Evolutionary conservation across 2,113 vertebrate species (phyloP).

Genomic region (Sinosuthora webbiana): DNA sequence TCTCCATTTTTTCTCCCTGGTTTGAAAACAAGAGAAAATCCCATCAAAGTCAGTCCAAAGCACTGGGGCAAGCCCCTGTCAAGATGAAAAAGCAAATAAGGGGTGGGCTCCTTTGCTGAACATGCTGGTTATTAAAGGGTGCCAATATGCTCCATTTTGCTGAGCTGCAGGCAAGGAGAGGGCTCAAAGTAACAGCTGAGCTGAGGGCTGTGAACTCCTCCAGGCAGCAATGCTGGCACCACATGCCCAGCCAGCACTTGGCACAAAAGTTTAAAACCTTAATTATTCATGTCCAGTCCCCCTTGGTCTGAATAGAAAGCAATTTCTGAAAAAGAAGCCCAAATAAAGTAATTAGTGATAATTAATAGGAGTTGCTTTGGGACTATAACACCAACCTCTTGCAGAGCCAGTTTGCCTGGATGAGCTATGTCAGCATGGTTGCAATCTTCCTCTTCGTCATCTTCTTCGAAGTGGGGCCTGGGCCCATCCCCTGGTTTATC

Average conservation of each 20-base stretch:
- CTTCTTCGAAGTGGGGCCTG: constrained; percentile 95
- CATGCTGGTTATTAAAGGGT: neutral
- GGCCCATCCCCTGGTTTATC: constrained; percentile 97
- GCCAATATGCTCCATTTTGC: neutral
- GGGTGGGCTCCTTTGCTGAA: neutral
- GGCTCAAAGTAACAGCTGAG: neutral
- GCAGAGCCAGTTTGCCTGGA: constrained; percentile 77
- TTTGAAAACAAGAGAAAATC: neutral
- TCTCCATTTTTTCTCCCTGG: neutral
- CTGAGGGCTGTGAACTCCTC: neutral
- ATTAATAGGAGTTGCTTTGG: neutral
- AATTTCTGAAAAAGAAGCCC: neutral
- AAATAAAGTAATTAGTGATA: neutral
- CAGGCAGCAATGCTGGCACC: neutral
- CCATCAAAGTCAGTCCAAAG: neutral
- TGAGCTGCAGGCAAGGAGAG: neutral
- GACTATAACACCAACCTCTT: neutral
- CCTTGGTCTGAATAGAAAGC: neutral
- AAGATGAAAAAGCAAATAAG: neutral
- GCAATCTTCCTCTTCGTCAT: constrained; percentile 92
- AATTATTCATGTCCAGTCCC: neutral
- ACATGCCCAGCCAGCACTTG: neutral
- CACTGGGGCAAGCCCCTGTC: neutral
- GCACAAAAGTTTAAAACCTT: neutral
- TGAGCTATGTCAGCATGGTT: constrained; percentile 91